Evolutionary conservation across 2,888 invertebrate genomes (phyloP).

Genomic region (Busseola fusca): DNA sequence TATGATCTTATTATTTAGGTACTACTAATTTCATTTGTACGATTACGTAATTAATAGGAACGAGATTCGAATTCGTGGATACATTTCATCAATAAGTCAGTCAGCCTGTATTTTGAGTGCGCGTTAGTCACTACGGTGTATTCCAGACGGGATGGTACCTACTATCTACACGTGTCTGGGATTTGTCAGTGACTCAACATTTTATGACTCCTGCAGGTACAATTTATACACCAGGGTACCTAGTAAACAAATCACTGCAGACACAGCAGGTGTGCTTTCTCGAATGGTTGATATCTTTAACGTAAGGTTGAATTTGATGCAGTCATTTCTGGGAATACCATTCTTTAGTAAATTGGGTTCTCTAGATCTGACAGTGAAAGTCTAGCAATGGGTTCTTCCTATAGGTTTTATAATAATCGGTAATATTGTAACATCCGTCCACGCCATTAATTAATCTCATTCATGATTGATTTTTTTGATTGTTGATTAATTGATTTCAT

Average conservation of each 20-base stretch:
- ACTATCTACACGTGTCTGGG: not conserved
- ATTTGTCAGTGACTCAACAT: slow-evolving; percentile 18
- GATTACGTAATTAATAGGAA: not conserved
- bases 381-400: not conserved
- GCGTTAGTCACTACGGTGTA: slow-evolving; percentile 10
- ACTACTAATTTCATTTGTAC: not conserved
- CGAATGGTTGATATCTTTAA: not conserved
- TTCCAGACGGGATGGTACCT: slow-evolving; percentile 7
- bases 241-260: slow-evolving; percentile 13
- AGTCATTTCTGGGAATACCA: not conserved
- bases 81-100: not conserved
- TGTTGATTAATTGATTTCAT: no score
- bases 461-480: no score
- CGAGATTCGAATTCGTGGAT: not conserved
- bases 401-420: not conserved
- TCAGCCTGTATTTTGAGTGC: slow-evolving; percentile 9
- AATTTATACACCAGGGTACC: slow-evolving; percentile 4
- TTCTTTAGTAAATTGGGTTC: not conserved
- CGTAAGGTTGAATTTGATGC: not conserved
- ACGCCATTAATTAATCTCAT: not conserved
- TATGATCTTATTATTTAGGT: not conserved
- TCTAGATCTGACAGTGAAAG: not conserved
- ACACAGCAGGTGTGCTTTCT: not conserved
- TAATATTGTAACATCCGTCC: not conserved
- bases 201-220: slow-evolving; percentile 4